A percentile compares a stretch with the other conserved stretches of the same genome.
These are phyloP conservation scores for Telmatochromis brichardi DNA, from an alignment of 2,113 vertebrate species.

Conservation along the genomic window DNA sequence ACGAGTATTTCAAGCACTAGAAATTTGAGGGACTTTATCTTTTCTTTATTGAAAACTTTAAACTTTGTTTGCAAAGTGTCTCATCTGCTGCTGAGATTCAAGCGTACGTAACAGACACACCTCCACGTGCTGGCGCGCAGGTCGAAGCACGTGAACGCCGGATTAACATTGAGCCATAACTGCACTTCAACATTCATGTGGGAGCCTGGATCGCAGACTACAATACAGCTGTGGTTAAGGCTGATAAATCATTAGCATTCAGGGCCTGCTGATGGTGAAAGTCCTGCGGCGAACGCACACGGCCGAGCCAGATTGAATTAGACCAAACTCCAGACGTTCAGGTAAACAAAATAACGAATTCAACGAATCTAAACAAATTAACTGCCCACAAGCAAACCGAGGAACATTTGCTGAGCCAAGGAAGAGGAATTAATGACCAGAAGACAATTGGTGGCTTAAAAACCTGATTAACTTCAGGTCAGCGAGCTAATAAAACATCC, in stretches of 20 bases:
- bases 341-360: neutral
- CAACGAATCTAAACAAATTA: neutral
- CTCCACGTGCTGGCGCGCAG: accelerated
- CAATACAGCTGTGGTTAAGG: neutral
- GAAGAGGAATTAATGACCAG: neutral
- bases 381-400: neutral
- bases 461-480: neutral
- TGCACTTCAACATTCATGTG: neutral
- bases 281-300: neutral
- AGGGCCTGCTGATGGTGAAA: neutral
- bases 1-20: neutral
- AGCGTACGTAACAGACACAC: accelerated
- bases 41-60: neutral
- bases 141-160: neutral
- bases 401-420: neutral
- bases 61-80: neutral
- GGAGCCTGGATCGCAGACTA: neutral
- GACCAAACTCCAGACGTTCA: neutral
- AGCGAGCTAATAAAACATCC: neutral
- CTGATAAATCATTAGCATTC: neutral
- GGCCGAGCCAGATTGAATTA: neutral
- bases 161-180: neutral
- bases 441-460: neutral
- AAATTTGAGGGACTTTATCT: neutral
- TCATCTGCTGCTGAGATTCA: accelerated